A percentile compares a stretch with the other conserved stretches of the same genome.
Conservation (phyloP, 2,797 vertebrate species). For the Taenioides sp. region DNA sequence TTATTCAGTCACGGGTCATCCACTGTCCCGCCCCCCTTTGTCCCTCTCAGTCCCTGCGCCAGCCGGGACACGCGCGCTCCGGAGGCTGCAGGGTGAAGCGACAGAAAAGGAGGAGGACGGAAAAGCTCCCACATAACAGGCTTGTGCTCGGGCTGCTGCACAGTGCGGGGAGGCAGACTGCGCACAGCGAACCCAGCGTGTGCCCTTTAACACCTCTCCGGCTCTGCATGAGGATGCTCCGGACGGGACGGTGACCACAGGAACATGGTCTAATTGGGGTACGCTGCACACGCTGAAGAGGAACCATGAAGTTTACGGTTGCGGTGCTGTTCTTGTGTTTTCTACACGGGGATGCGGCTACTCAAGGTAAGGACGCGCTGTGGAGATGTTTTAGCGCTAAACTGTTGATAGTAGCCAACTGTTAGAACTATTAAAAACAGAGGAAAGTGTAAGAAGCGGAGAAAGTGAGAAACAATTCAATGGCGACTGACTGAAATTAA, state of each 20-base stretch:
- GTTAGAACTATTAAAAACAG: neutral
- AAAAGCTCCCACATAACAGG: neutral
- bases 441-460: neutral
- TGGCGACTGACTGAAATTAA: neutral
- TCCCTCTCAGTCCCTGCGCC: slow-evolving; percentile 30
- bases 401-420: slow-evolving; percentile 21
- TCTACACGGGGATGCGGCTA: slow-evolving; percentile 37
- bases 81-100: slow-evolving; percentile 23
- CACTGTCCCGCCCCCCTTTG: slow-evolving; percentile 43
- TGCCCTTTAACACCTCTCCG: slow-evolving; percentile 22
- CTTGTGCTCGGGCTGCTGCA: slow-evolving; percentile 24
- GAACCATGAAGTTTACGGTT: slow-evolving; percentile 66
- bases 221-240: slow-evolving; percentile 32
- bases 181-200: slow-evolving; percentile 17
- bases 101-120: slow-evolving; percentile 3
- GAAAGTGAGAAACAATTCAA: neutral
- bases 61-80: slow-evolving; percentile 38
- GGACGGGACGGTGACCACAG: slow-evolving; percentile 14
- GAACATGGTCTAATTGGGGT: slow-evolving; percentile 25
- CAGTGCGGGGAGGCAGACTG: slow-evolving; percentile 28
- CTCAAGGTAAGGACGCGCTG: slow-evolving; percentile 56
- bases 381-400: neutral
- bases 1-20: slow-evolving; percentile 46
- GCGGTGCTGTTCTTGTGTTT: slow-evolving; percentile 57
- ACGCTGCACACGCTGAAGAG: slow-evolving; percentile 6